phyloP scores from a whole-genome alignment of 2,888 invertebrate species.

The Venusia cambrica region DNA sequence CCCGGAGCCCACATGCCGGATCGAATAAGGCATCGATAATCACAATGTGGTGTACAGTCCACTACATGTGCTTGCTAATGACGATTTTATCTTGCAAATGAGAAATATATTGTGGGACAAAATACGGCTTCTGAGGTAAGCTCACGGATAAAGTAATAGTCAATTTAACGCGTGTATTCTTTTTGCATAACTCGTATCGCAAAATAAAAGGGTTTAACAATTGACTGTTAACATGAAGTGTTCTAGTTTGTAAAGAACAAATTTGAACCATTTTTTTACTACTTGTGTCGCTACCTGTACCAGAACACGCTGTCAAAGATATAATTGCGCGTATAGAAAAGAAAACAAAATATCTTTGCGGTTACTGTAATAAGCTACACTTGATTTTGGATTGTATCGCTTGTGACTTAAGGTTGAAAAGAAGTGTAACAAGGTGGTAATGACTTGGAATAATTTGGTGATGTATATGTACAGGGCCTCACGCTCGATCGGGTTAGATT shows the following conservation, averaged over 20 bases:
- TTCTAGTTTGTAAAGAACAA: too few relatives aligned
- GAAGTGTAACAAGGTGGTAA: slow-evolving; percentile 31
- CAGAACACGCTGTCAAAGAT: slow-evolving; percentile 70
- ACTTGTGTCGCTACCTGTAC: slow-evolving; percentile 59
- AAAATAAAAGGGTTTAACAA: too few relatives aligned
- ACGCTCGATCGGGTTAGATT: slow-evolving; percentile 71
- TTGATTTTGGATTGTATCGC: slow-evolving; percentile 38
- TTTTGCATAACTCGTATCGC: too few relatives aligned
- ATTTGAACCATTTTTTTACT: too few relatives aligned
- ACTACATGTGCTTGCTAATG: slow-evolving; percentile 38
- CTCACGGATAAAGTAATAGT: slow-evolving; percentile 1
- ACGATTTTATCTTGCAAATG: slow-evolving; percentile 40
- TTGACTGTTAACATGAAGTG: too few relatives aligned
- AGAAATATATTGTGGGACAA: slow-evolving; percentile 13
- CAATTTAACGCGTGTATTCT: background rate
- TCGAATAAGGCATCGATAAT: slow-evolving; percentile 76
- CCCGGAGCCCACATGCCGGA: slow-evolving; percentile 76
- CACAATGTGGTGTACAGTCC: slow-evolving; percentile 44
- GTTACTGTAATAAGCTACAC: slow-evolving; percentile 27
- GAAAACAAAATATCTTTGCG: slow-evolving; percentile 51
- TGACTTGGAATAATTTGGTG: slow-evolving; percentile 43
- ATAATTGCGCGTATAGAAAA: slow-evolving; percentile 74
- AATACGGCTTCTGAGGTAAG: background rate
- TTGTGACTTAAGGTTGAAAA: slow-evolving; percentile 27
- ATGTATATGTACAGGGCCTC: slow-evolving; percentile 58